Percentiles rank a stretch among this genome's conserved stretches.
Evolutionary conservation across 2,797 vertebrate genomes (phyloP).

Genomic region (Tarsius wallacei): DNA sequence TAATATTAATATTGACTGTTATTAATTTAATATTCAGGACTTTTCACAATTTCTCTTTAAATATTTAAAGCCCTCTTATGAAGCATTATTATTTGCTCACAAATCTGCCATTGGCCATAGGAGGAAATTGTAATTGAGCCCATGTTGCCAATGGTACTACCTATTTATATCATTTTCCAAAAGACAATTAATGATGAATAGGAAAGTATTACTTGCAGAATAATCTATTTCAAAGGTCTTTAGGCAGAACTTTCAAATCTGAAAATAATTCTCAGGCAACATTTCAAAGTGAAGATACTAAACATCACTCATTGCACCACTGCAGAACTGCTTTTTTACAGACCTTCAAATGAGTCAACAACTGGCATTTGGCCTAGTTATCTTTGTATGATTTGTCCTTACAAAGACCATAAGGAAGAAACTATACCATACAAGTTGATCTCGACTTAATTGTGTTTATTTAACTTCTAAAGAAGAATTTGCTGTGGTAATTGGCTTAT

Average conservation of each 20-base stretch:
- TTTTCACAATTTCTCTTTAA: not conserved
- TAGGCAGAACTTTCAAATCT: slow-evolving; percentile 59
- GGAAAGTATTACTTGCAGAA: slow-evolving; percentile 34
- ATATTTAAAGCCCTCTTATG: slow-evolving; percentile 38
- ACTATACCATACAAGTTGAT: not conserved
- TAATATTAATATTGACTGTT: not conserved
- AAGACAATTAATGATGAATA: slow-evolving; percentile 65
- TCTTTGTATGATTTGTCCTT: not conserved
- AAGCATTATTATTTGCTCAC: slow-evolving; percentile 65
- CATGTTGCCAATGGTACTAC: slow-evolving; percentile 50
- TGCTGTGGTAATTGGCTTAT: not conserved
- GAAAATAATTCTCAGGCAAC: slow-evolving; percentile 52
- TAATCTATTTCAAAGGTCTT: not conserved
- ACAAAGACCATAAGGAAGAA: not conserved
- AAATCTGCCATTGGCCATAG: slow-evolving; percentile 1
- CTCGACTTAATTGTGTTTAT: not conserved
- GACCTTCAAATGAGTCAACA: not conserved
- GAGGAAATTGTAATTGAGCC: slow-evolving; percentile 60
- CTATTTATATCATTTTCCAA: slow-evolving; percentile 54
- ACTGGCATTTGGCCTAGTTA: not conserved
- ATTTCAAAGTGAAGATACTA: slow-evolving; percentile 64
- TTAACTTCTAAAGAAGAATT: slow-evolving; percentile 41
- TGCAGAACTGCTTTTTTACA: not conserved
- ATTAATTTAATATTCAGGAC: slow-evolving; percentile 39
- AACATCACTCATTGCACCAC: not conserved